These are phyloP conservation scores for Lordiphosa collinella DNA, from an alignment of 1,140 invertebrate species.

Conservation along the genomic window DNA sequence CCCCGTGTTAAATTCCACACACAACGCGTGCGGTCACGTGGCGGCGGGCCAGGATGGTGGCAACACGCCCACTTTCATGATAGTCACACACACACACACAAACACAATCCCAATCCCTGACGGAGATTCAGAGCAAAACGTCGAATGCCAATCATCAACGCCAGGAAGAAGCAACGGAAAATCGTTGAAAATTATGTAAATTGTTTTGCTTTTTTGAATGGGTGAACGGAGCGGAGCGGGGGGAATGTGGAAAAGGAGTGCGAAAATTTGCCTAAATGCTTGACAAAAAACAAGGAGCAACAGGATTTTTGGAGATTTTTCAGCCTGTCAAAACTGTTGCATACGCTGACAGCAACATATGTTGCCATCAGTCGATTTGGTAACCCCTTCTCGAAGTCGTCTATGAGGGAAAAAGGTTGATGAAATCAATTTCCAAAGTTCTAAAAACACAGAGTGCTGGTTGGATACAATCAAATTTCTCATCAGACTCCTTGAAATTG, in stretches of 20 bases:
- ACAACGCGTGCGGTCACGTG: conserved; percentile 72
- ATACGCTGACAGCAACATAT: conserved; percentile 71
- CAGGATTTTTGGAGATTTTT: conserved; percentile 11
- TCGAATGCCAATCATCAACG: conserved; percentile 31
- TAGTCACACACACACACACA: conserved; percentile 45
- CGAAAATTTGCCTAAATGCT: conserved; percentile 75
- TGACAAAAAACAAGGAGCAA: conserved; percentile 25
- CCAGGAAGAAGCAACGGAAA: conserved; percentile 43
- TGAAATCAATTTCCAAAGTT: too few species aligned
- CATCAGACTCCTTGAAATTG: too few species aligned
- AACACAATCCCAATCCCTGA: conserved; percentile 32
- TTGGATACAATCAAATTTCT: too few species aligned
- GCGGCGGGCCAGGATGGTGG: conserved; percentile 8
- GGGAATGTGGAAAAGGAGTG: conserved; percentile 37
- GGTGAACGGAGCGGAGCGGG: not conserved
- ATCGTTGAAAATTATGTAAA: conserved; percentile 73
- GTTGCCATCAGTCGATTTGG: conserved; percentile 47
- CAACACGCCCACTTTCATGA: conserved; percentile 65
- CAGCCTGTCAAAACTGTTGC: conserved; percentile 44
- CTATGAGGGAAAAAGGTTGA: too few species aligned
- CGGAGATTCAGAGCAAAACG: conserved; percentile 48
- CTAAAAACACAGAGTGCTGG: too few species aligned
- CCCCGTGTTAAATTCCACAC: conserved; percentile 71
- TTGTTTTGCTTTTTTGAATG: conserved; percentile 29
- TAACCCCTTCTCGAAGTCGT: not conserved